These are phyloP conservation scores for Perithous albicinctus DNA, from an alignment of 2,888 invertebrate species.

Conservation along the genomic window DNA sequence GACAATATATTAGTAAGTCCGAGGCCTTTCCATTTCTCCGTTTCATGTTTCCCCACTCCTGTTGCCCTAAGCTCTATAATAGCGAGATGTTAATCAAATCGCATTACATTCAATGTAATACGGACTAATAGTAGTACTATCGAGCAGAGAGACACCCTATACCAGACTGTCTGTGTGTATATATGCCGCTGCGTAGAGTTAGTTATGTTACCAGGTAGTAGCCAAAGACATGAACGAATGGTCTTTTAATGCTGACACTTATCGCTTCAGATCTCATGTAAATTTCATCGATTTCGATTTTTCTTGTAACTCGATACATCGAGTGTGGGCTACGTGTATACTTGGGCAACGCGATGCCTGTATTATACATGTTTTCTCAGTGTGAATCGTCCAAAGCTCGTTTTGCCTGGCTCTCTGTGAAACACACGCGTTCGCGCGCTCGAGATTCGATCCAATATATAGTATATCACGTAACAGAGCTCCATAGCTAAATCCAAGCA, in stretches of 20 bases:
- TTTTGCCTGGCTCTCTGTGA: neutral
- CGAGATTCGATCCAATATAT: constrained; percentile 48
- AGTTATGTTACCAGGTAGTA: constrained; percentile 67
- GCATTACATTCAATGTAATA: constrained; percentile 65
- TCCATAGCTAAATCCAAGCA: constrained; percentile 12
- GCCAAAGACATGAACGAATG: constrained; percentile 62
- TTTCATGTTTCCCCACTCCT: constrained; percentile 1
- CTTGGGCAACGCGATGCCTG: neutral
- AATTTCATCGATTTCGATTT: constrained; percentile 65
- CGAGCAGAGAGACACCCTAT: constrained; percentile 50
- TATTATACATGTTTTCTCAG: neutral
- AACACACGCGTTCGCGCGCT: constrained; percentile 32
- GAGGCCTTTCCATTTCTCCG: constrained; percentile 12
- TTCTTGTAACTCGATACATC: constrained; percentile 51
- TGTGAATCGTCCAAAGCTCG: constrained; percentile 9
- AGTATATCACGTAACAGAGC: constrained; percentile 17
- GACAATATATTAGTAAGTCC: neutral
- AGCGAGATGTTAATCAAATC: constrained; percentile 65
- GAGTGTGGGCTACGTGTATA: constrained; percentile 47
- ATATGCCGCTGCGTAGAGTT: constrained; percentile 45
- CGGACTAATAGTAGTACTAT: constrained; percentile 61
- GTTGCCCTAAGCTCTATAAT: neutral
- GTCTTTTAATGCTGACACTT: constrained; percentile 67
- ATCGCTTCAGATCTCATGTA: constrained; percentile 65
- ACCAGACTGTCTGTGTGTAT: constrained; percentile 6